phyloP scores from a whole-genome alignment of 1,140 invertebrate genomes.

The Zaprionus taronus region DNA sequence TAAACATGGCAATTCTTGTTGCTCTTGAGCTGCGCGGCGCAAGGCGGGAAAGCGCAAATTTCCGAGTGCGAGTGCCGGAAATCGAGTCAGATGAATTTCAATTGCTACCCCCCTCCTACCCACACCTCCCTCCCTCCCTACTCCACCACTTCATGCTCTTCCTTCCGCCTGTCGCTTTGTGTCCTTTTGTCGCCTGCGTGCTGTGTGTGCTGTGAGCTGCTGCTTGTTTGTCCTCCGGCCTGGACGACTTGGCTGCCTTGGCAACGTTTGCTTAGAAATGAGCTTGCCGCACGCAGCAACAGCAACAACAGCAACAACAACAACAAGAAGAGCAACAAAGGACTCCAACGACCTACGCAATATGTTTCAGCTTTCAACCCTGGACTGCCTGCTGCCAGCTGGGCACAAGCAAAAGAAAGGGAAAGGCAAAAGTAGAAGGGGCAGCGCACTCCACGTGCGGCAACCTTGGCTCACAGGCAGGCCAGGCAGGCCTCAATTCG shows the following conservation, averaged over 20 bases:
- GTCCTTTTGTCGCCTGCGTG: conserved; percentile 28
- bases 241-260: conserved; percentile 58
- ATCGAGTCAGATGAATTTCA: conserved; percentile 79
- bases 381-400: conserved; percentile 28
- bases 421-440: neutral
- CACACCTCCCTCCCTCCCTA: neutral
- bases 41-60: conserved; percentile 51
- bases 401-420: neutral
- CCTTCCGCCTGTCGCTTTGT: conserved; percentile 23
- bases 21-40: conserved; percentile 18
- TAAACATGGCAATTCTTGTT: conserved; percentile 57
- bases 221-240: conserved; percentile 61
- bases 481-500: conserved; percentile 24
- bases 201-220: neutral
- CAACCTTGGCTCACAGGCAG: conserved; percentile 44
- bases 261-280: conserved; percentile 61
- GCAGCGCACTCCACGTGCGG: conserved; percentile 35
- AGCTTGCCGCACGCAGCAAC: conserved; percentile 61
- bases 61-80: conserved; percentile 57
- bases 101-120: conserved; percentile 36
- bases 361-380: conserved; percentile 76
- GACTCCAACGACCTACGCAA: conserved; percentile 71
- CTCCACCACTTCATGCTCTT: neutral
- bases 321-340: conserved; percentile 14
- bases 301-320: conserved; percentile 37